These are phyloP conservation scores for Epinotia demarniana DNA, from an alignment of 2,888 invertebrate genomes.

Conservation along the genomic window DNA sequence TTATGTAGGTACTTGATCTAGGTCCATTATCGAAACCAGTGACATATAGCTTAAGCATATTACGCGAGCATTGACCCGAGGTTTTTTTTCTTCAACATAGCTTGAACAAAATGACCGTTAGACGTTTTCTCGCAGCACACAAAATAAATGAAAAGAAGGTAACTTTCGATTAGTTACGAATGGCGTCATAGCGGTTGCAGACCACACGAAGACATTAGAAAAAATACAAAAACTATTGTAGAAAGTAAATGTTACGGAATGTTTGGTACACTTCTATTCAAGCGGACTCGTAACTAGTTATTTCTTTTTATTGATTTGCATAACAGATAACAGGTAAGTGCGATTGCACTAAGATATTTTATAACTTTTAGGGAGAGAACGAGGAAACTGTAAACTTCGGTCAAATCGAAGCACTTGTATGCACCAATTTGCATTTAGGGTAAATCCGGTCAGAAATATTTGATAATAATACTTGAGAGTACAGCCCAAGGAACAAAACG, in stretches of 20 bases:
- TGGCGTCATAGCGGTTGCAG: constrained; percentile 38
- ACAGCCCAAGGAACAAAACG: too few species aligned
- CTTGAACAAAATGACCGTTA: constrained; percentile 11
- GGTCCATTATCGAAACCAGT: not conserved
- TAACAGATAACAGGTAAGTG: not conserved
- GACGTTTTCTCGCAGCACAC: constrained; percentile 32
- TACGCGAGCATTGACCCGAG: constrained; percentile 23
- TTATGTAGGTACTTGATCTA: not conserved
- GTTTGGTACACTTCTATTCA: constrained; percentile 30
- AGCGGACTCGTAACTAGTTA: constrained; percentile 9
- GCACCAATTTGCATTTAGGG: too few species aligned
- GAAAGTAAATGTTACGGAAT: constrained; percentile 51
- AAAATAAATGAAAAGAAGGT: constrained; percentile 43
- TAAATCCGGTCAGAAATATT: too few species aligned
- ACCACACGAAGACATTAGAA: constrained; percentile 46
- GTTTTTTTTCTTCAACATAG: constrained; percentile 6
- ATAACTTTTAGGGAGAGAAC: not conserved
- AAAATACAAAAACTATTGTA: constrained; percentile 53
- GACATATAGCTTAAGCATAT: constrained; percentile 4
- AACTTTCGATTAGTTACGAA: constrained; percentile 45
- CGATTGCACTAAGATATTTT: not conserved
- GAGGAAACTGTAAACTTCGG: not conserved
- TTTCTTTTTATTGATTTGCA: constrained; percentile 18
- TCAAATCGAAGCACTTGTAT: too few species aligned
- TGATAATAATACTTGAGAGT: too few species aligned